Conservation (phyloP, 2,797 vertebrate species). For the Epinephelus malabaricus region DNA sequence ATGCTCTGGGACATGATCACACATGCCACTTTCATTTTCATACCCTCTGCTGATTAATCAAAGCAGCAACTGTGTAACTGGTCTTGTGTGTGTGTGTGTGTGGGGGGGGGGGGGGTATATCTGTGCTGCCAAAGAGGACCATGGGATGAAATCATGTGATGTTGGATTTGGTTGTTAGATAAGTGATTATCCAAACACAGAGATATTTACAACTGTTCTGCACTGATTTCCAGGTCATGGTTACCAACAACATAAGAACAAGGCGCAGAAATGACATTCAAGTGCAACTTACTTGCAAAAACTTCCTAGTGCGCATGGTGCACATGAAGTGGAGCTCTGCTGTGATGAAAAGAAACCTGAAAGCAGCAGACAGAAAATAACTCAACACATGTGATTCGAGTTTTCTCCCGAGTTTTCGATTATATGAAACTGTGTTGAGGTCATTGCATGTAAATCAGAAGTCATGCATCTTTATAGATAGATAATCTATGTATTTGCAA, state of each 20-base stretch:
- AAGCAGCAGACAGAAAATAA: slow-evolving; percentile 41
- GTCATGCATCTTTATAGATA: not conserved
- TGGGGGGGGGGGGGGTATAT: too few species aligned
- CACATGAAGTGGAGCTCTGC: slow-evolving; percentile 85
- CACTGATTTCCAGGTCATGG: slow-evolving; percentile 18
- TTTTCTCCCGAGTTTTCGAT: not conserved
- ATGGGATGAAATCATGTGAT: slow-evolving; percentile 77
- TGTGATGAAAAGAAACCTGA: slow-evolving; percentile 88
- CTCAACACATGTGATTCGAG: not conserved
- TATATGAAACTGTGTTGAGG: not conserved
- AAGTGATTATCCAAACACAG: slow-evolving; percentile 46
- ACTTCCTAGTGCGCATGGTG: slow-evolving; percentile 84
- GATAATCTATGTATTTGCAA: not conserved
- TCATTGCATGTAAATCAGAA: not conserved
- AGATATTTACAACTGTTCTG: slow-evolving; percentile 24
- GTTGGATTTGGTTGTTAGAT: slow-evolving; percentile 56
- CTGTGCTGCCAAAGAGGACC: slow-evolving; percentile 39
- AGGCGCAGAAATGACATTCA: slow-evolving; percentile 10
- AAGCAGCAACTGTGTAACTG: slow-evolving; percentile 26
- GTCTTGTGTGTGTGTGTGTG: slow-evolving; percentile 13
- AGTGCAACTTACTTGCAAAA: slow-evolving; percentile 91
- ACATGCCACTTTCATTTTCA: slow-evolving; percentile 9
- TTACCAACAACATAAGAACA: slow-evolving; percentile 27
- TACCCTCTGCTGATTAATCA: slow-evolving; percentile 32
- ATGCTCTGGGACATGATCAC: not conserved